These are phyloP conservation scores for Syritta pipiens DNA, from an alignment of 2,888 invertebrate species.

Conservation along the genomic window DNA sequence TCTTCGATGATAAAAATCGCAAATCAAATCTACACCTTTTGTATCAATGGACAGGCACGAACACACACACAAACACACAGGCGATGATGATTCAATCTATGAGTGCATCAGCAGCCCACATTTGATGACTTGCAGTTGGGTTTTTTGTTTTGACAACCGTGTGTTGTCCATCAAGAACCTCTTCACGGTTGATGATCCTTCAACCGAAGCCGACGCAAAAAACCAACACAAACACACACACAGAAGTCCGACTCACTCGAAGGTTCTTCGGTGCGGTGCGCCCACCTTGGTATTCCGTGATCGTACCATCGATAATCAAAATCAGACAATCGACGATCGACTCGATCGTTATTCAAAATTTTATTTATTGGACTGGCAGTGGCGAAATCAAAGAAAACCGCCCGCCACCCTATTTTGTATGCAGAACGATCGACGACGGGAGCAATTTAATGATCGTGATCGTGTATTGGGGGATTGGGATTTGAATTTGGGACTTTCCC, in stretches of 20 bases:
- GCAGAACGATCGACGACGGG: constrained; percentile 24
- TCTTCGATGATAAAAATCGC: constrained; percentile 65
- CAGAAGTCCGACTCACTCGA: background rate
- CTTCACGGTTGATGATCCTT: constrained; percentile 49
- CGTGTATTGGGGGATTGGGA: no score
- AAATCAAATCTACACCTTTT: constrained; percentile 59
- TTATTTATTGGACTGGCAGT: constrained; percentile 60
- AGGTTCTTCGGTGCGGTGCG: background rate
- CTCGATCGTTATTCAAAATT: constrained; percentile 68
- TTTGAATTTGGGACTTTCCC: constrained; percentile 51
- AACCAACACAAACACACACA: constrained; percentile 18
- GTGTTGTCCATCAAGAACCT: constrained; percentile 35
- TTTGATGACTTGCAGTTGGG: constrained; percentile 58
- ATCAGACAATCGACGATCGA: constrained; percentile 64
- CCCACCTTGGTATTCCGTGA: constrained; percentile 33
- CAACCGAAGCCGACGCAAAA: no score
- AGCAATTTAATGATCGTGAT: constrained; percentile 52
- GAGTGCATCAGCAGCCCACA: constrained; percentile 63
- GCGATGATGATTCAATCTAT: constrained; percentile 55
- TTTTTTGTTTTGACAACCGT: constrained; percentile 50
- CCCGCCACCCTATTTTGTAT: constrained; percentile 54
- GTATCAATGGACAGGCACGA: constrained; percentile 48
- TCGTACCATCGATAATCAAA: constrained; percentile 66
- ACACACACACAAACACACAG: no score
- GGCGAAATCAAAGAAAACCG: constrained; percentile 57